These are phyloP conservation scores for Phymatocera aterrima DNA, from an alignment of 2,888 invertebrate genomes.

Conservation along the genomic window DNA sequence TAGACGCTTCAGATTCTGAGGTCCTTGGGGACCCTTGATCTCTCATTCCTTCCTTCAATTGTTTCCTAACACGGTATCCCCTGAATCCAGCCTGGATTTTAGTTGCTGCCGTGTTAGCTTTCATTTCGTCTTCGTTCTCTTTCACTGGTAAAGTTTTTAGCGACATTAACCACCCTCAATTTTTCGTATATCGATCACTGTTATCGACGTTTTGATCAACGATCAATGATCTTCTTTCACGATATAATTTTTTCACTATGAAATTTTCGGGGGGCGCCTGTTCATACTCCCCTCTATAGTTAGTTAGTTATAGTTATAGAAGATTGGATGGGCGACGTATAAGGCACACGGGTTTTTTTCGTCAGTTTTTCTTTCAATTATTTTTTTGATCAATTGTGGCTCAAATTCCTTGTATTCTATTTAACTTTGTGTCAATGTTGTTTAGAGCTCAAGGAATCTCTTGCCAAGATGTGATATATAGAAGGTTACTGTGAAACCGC, in stretches of 20 bases:
- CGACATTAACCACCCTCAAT: constrained; percentile 17
- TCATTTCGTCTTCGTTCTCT: constrained; percentile 55
- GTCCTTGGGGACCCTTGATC: constrained; percentile 27
- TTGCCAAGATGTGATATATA: not conserved
- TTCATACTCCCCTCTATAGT: too few species aligned
- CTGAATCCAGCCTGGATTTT: constrained; percentile 79
- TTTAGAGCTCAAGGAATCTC: not conserved
- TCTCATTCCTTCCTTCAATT: constrained; percentile 65
- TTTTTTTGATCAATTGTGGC: not conserved
- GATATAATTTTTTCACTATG: too few species aligned
- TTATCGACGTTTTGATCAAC: too few species aligned
- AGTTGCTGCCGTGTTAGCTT: constrained; percentile 74
- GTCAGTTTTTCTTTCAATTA: not conserved
- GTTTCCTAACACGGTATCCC: constrained; percentile 77
- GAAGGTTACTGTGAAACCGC: not conserved
- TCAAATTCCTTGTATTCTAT: too few species aligned
- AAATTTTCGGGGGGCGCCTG: too few species aligned
- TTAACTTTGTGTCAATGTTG: not conserved
- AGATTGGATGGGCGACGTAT: too few species aligned
- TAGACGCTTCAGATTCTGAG: constrained; percentile 35
- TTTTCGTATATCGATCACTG: too few species aligned
- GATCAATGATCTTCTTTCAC: too few species aligned
- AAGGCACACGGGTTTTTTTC: too few species aligned
- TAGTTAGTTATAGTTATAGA: too few species aligned
- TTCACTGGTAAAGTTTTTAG: constrained; percentile 25